Evolutionary conservation across 2,888 invertebrate genomes (phyloP), one percentile per base, ranked within the genome.

Genomic region (Petrophora chlorosata): DNA sequence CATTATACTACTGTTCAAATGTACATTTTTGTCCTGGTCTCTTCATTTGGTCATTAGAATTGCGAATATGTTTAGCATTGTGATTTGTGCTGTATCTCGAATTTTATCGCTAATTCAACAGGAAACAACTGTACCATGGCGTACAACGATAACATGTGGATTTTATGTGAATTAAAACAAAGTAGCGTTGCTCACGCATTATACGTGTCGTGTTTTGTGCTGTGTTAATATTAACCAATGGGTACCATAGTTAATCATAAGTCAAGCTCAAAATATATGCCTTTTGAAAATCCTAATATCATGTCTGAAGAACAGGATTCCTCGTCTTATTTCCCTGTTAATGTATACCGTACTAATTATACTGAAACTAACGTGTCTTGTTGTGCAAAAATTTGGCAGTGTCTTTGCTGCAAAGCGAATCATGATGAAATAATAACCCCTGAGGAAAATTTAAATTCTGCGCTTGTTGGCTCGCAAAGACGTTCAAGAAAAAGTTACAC

Each of bases 141-240:
- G 76, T 84, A 79, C 72, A 34, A 30, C 38, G 85, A 87, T 88
- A 87, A 82, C 77, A 79, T 69, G 69, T 64, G 77, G 76, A 82
- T 82, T 86, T 78, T 67, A 73, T 73, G 55, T 73, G 60, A 74
- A 72, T 74, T 70, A 66, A 66, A 73, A 76, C 66, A 72, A 62
- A 61, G 63, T 74, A 61, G 68, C 69, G 71, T 59, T 53, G 63
- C 67, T 65, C 61, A 67, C 34, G 66, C 71, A 63, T 41, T 57
- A 22, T 34, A 39, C 35, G 68, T 67, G 76, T 70, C 71, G 78
- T 70, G 79, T 75, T 67, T 70, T 60, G 56, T 60, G 59, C 14
- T 33, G 47, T 57, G 54, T 50, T 30, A 36, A 9, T 53, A 39
- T 60, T 40, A 41, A 59, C 71, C 61, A 65, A 86, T 85, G 85